phyloP scores from a whole-genome alignment of 2,797 vertebrate genomes.

The Diplodus sargus region DNA sequence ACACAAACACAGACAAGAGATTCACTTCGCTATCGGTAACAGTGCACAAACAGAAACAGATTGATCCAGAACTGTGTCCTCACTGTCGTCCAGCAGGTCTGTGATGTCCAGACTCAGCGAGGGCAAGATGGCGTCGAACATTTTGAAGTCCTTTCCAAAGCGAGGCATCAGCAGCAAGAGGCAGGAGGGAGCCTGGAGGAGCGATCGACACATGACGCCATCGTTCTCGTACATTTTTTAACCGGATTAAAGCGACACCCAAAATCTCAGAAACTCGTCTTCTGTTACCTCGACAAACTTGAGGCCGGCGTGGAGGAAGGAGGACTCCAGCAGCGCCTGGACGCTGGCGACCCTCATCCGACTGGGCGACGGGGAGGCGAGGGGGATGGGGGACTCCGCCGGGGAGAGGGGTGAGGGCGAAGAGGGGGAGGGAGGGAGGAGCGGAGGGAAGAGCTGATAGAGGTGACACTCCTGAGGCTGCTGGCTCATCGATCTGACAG shows the following conservation, averaged over 20 bases:
- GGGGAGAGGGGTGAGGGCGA: constrained; percentile 54
- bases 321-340: constrained; percentile 87
- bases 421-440: constrained; percentile 47
- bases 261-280: background rate
- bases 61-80: constrained; percentile 20
- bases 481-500: constrained; percentile 82
- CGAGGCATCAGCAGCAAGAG: constrained; percentile 89
- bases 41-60: background rate
- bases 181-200: constrained; percentile 87
- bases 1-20: background rate
- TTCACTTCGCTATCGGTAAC: too few species aligned
- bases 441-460: constrained; percentile 89
- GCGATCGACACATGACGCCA: accelerated
- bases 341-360: constrained; percentile 84
- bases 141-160: constrained; percentile 90
- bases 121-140: constrained; percentile 89
- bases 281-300: constrained; percentile 87
- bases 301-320: constrained; percentile 87
- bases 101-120: constrained; percentile 88
- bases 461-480: constrained; percentile 87
- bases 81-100: constrained; percentile 89
- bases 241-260: background rate
- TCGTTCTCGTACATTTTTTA: background rate
- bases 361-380: constrained; percentile 33
- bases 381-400: constrained; percentile 51